phyloP scores from a whole-genome alignment of 2,113 vertebrate genomes.

The Rhea pennata region DNA sequence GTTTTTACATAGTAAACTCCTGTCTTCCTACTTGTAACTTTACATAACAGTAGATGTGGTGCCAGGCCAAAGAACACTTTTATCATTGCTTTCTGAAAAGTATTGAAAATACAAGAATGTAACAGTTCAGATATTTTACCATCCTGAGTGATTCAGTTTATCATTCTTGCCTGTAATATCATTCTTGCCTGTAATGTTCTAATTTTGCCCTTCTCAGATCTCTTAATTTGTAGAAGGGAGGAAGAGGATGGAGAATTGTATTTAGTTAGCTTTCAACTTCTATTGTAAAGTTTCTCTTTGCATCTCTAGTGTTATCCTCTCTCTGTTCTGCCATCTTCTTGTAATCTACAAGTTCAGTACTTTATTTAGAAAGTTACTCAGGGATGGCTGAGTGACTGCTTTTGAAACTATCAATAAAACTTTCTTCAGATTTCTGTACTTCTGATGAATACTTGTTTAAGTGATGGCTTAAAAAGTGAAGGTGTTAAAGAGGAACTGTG shows the following conservation, averaged over 20 bases:
- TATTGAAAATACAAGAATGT: conserved; percentile 9
- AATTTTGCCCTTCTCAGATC: conserved; percentile 45
- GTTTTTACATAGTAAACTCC: background rate
- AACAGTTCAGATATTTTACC: conserved; percentile 19
- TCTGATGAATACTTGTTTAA: conserved; percentile 24
- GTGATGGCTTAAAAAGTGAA: conserved; percentile 27
- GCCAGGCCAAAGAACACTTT: background rate
- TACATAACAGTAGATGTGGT: background rate
- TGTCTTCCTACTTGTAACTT: background rate
- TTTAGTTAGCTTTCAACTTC: conserved; percentile 27
- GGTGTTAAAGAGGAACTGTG: conserved; percentile 3
- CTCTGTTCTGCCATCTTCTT: conserved; percentile 37
- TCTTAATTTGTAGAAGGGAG: conserved; percentile 38
- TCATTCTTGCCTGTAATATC: conserved; percentile 22
- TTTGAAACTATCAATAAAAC: conserved; percentile 34
- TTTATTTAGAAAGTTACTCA: conserved; percentile 55
- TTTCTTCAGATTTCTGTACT: conserved; percentile 31
- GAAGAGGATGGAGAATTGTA: background rate
- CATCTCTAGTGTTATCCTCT: conserved; percentile 11
- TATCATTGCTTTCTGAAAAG: conserved; percentile 5
- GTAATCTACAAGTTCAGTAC: conserved; percentile 37
- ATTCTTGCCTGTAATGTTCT: conserved; percentile 14
- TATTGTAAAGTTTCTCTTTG: conserved; percentile 43
- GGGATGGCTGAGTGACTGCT: background rate
- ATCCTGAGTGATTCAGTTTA: conserved; percentile 33